Evolutionary conservation across 2,888 invertebrate species (phyloP), one percentile per base, ranked within the genome.

Genomic region (Harpalus rubripes): DNA sequence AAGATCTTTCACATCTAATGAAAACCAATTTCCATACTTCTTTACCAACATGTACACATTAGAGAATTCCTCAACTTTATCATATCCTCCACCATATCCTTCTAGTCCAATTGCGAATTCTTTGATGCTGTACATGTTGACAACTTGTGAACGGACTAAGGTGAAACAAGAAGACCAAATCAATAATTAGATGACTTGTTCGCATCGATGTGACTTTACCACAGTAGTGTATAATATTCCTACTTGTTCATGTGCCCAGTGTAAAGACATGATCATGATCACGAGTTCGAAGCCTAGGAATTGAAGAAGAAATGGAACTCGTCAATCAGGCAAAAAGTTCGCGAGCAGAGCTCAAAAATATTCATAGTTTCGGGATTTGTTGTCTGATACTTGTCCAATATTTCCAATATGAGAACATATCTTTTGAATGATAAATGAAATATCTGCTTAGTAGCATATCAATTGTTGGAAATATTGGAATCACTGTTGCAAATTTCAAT

Each of bases 251-350:
- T 74, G 72, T 44, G 72, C 16, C 68, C 68, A 39, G 68, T 68
- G 68, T 68, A 41, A 68, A 68, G n/a, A 68, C 61, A 68, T 32
- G 32, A 63, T 16, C 8, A 22, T 8, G 39, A 68, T 39, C 15
- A 32, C 68, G 41, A 74, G 44, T 74, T 44, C 68, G 41, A 72
- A 74, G 78, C 78, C 78, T 56, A 78, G 78, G 78, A 78, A 78
- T 78, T 78, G 78, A 78, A 41, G 41, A 68, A 52, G 32, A 65
- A 65, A 65, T 32, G 22, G 26, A 52, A 52, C 44, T 52, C 44
- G 44, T 52, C 44, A 32, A 32, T 52, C 44, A 52, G 44, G 12
- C 44, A 52, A 52, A 8, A 0, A 52, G 44, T 52, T 52, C 44
- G 44, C 44, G 44, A 12, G 12, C 44, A 12, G 10, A 52, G 44